Percentiles rank a stretch among this genome's conserved stretches.
phyloP scores from a whole-genome alignment of 2,113 vertebrate species.

The Vidua chalybeata region DNA sequence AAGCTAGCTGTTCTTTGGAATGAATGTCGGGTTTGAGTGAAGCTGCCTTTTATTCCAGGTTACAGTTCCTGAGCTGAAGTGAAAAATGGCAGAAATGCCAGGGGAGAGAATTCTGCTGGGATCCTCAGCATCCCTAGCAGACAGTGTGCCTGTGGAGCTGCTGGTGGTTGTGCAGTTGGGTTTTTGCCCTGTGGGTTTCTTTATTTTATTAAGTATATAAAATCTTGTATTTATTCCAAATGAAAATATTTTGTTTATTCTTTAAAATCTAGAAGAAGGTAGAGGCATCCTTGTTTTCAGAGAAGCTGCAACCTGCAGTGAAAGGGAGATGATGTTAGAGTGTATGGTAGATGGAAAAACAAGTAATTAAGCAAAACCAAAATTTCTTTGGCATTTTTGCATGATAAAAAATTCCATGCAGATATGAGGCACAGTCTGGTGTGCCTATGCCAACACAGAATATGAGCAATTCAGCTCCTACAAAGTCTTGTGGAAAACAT shows the following conservation, averaged over 20 bases:
- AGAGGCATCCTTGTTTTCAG: neutral
- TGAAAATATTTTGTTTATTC: neutral
- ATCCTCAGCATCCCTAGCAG: neutral
- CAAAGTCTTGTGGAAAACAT: neutral
- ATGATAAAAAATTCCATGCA: neutral
- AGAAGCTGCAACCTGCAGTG: neutral
- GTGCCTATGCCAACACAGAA: neutral
- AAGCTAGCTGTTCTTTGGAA: neutral
- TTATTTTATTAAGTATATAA: neutral
- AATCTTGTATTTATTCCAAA: neutral
- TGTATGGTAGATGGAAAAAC: neutral
- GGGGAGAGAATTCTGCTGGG: neutral
- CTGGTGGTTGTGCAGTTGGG: neutral
- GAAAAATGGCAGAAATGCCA: neutral
- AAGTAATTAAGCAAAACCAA: neutral
- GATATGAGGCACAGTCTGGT: neutral
- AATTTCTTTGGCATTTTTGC: neutral
- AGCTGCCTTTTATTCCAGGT: neutral
- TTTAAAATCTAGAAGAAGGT: neutral
- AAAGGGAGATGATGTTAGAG: neutral
- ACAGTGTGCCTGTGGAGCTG: neutral
- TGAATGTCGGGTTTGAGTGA: accelerated
- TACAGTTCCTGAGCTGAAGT: neutral
- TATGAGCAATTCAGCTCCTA: neutral
- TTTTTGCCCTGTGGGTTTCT: neutral